A percentile compares a stretch with the other conserved stretches of the same genome.
Evolutionary conservation across 2,113 vertebrate species (phyloP).

Genomic region (Calyptommatus sinebrachiatus): DNA sequence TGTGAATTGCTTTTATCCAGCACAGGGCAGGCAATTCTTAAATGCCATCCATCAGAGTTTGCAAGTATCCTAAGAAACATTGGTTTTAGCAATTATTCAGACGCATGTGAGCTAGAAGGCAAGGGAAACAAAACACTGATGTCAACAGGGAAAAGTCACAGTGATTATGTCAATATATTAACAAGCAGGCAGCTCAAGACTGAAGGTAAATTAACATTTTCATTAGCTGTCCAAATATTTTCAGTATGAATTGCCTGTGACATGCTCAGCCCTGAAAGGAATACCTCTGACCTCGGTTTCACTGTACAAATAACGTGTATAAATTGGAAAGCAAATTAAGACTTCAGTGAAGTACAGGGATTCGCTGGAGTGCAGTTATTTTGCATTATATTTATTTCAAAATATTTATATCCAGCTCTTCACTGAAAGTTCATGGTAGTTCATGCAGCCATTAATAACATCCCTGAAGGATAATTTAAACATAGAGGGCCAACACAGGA

Average conservation of each 20-base stretch:
- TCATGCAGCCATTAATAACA: no score
- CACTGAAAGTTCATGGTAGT: no score
- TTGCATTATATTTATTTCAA: no score
- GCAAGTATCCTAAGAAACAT: not conserved
- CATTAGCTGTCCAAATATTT: not conserved
- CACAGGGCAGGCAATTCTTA: not conserved
- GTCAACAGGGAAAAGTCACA: not conserved
- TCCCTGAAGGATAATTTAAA: no score
- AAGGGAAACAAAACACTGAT: not conserved
- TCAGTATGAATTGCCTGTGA: not conserved
- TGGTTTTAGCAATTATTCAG: conserved; percentile 6
- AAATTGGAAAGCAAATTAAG: not conserved
- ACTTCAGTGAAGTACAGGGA: no score
- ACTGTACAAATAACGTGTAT: not conserved
- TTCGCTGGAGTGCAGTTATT: not conserved
- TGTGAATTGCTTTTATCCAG: conserved; percentile 14
- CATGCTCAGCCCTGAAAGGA: not conserved
- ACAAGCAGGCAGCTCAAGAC: conserved; percentile 3
- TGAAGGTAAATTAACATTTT: conserved; percentile 12
- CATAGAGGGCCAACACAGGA: no score
- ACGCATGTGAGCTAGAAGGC: not conserved
- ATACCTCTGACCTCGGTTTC: conserved; percentile 1
- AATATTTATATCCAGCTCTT: no score
- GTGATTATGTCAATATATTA: conserved; percentile 27
- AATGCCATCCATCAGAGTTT: not conserved